Base-by-base conservation (phyloP, 1,140 invertebrate species). In the Scaptomyza graminum region DNA sequence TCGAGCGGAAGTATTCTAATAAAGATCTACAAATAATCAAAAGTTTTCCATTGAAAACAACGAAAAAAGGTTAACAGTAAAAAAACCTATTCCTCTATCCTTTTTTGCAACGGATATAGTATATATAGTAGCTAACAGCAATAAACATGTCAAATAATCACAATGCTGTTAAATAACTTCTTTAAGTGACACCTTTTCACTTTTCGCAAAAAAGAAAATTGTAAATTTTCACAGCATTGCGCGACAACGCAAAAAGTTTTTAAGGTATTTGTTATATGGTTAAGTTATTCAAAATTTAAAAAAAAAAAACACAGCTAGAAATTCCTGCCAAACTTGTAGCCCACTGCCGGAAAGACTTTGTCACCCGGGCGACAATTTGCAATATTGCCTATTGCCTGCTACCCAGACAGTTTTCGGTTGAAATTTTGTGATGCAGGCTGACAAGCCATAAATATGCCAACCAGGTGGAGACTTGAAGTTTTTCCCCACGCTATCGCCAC, bases 281-380 rank as follows among this genome's bases (percentile, higher is more conserved):
- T 79, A 73, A 61, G 57, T 67, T 78, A 82, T 81, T 81, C 64
- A 83, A 76, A 84, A 37, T 12, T 11, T 11, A 37, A 37, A 37
- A 37, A 37, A 37, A 37, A 11, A 11, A 41, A n/a, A 41, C 37
- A 41, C 37, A 41, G 80, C 80, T 74, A 74, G 76, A 84, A 84
- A 84, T 84, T 84, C 81, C 81, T 85, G 81, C 65, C 76, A 84
- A 85, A 80, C 81, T 74, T 77, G 81, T 85, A 80, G 81, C 31
- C 57, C 64, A 78, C 56, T 63, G 75, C 75, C 67, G 79, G 62
- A 78, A 79, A 71, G 59, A 59, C 43, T 46, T 25, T 59, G 61
- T 57, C 70, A 76, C 59, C 66, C 57, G 66, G 72, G 73, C 72
- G n/a, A 72, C 61, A 51, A 60, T 59, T 57, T 54, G 52, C 44